phyloP scores from a whole-genome alignment of 2,888 invertebrate species.

The Mechanitis mazaeus region DNA sequence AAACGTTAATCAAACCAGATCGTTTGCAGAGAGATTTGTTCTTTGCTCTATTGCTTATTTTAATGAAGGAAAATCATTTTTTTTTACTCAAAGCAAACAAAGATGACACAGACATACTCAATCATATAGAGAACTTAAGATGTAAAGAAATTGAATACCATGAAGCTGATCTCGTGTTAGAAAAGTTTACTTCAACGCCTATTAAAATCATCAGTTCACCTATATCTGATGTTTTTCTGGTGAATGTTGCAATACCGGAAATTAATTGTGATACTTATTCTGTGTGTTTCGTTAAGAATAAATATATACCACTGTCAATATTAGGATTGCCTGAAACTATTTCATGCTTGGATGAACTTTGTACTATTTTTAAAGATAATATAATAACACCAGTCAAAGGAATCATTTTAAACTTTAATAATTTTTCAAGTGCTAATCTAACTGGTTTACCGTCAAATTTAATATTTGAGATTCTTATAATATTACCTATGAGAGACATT shows the following conservation, averaged over 20 bases:
- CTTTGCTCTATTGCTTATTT: constrained; percentile 42
- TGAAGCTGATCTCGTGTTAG: constrained; percentile 36
- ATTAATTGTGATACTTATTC: constrained; percentile 36
- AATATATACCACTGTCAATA: constrained; percentile 31
- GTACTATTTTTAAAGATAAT: constrained; percentile 33
- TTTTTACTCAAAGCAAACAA: not conserved
- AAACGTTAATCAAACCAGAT: constrained; percentile 47
- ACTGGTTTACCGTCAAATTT: constrained; percentile 41
- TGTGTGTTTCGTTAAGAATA: constrained; percentile 35
- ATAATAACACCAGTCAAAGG: constrained; percentile 40
- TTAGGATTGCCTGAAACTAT: constrained; percentile 36
- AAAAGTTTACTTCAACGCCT: constrained; percentile 32
- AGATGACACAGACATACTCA: constrained; percentile 22
- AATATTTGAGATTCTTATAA: constrained; percentile 37
- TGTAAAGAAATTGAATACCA: constrained; percentile 26
- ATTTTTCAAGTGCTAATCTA: constrained; percentile 35
- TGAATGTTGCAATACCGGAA: constrained; percentile 38
- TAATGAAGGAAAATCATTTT: constrained; percentile 48
- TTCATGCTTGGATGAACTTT: constrained; percentile 32
- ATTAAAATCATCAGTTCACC: constrained; percentile 37
- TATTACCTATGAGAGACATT: constrained; percentile 36
- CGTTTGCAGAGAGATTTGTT: constrained; percentile 46
- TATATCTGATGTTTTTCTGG: constrained; percentile 36
- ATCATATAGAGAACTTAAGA: constrained; percentile 34
- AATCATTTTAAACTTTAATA: constrained; percentile 37